Percentiles rank a stretch among this genome's conserved stretches.
phyloP scores from a whole-genome alignment of 2,888 invertebrate species.

The Adineta ricciae region DNA sequence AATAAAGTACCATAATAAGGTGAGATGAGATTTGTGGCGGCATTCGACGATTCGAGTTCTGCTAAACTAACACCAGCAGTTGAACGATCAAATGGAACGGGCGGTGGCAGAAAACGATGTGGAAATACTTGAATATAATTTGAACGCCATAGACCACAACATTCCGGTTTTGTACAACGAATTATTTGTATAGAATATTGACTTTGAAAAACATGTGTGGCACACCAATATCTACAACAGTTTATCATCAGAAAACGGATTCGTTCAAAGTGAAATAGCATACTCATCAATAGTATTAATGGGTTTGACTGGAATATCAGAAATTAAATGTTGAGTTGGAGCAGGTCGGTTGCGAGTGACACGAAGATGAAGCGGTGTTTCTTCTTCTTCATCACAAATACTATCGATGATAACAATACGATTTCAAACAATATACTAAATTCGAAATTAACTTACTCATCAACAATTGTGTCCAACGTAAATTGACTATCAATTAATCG shows the following conservation, averaged over 20 bases:
- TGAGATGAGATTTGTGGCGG: not conserved
- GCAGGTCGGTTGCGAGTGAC: not conserved
- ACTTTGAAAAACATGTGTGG: constrained; percentile 6
- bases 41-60: not conserved
- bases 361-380: not conserved
- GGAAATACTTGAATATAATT: constrained; percentile 22
- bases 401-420: not conserved
- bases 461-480: not conserved
- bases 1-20: not conserved
- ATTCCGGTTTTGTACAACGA: constrained; percentile 3
- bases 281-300: not conserved
- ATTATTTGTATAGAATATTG: constrained; percentile 11
- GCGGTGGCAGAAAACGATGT: constrained; percentile 8
- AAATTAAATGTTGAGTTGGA: not conserved
- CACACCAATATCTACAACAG: not conserved
- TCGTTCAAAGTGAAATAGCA: not conserved
- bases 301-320: not conserved
- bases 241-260: not conserved
- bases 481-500: not conserved
- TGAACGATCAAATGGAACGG: constrained; percentile 5
- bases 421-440: too few species aligned
- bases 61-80: not conserved
- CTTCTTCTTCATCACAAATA: constrained; percentile 7
- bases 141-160: constrained; percentile 21
- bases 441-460: not conserved